Conservation (phyloP, 2,113 vertebrate species). For the Pristiophorus japonicus region DNA sequence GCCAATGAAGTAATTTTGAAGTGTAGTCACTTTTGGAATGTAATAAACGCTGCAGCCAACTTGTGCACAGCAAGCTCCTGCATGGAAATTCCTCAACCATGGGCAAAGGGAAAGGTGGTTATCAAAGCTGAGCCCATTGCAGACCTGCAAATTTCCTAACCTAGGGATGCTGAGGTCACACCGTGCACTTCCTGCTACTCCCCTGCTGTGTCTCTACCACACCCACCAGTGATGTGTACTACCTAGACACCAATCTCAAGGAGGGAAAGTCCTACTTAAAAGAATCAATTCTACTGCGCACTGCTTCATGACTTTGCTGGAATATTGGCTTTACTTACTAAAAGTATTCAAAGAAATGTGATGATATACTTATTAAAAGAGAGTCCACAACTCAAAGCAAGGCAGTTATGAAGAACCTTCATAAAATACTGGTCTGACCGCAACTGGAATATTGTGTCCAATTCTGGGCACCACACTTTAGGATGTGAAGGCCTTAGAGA, state of each 20-base stretch:
- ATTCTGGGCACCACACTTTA: too few species aligned
- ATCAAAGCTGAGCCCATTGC: background rate
- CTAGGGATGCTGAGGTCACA: background rate
- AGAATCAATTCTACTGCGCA: background rate
- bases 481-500: too few species aligned
- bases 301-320: background rate
- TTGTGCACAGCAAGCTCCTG: too few species aligned
- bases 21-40: too few species aligned
- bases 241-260: background rate
- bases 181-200: background rate
- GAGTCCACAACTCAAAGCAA: too few species aligned
- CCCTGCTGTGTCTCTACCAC: background rate
- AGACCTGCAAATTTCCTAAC: background rate
- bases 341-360: background rate
- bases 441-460: too few species aligned
- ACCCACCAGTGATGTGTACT: too few species aligned
- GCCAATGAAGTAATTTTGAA: too few species aligned
- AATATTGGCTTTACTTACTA: too few species aligned
- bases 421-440: too few species aligned
- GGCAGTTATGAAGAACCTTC: too few species aligned
- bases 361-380: background rate
- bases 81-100: background rate
- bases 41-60: too few species aligned
- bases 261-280: background rate
- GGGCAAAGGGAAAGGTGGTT: background rate